A percentile compares a stretch with the other conserved stretches of the same genome.
Conservation (phyloP, 2,113 vertebrate species). For the Emydocephalus ijimae region DNA sequence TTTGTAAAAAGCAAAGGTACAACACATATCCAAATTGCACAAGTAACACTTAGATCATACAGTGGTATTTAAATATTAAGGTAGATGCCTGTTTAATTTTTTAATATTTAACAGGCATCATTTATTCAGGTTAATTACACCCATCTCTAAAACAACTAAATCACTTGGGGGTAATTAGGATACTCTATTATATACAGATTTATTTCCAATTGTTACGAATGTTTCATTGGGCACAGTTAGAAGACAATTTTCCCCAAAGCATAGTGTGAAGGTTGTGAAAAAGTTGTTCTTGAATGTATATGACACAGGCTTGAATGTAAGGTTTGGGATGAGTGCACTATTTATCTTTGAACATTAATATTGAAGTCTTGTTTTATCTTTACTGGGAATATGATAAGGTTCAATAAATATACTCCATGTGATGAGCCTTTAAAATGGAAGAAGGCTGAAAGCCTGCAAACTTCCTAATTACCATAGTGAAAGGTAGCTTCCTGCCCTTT, state of each 20-base stretch:
- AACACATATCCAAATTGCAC: neutral
- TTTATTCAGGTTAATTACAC: neutral
- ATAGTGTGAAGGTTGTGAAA: neutral
- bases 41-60: neutral
- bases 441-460: neutral
- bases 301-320: neutral
- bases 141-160: neutral
- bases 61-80: neutral
- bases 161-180: neutral
- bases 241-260: neutral
- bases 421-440: neutral
- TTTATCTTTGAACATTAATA: neutral
- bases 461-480: neutral
- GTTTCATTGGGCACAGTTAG: neutral
- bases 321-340: neutral
- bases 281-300: neutral
- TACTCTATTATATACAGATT: neutral
- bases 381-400: neutral
- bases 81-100: neutral
- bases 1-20: neutral
- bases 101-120: neutral
- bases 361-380: neutral
- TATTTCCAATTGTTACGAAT: neutral
- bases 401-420: neutral
- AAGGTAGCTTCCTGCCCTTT: neutral